Evolutionary conservation across 2,797 vertebrate genomes (phyloP).

Genomic region (Crocidura indochinensis): DNA sequence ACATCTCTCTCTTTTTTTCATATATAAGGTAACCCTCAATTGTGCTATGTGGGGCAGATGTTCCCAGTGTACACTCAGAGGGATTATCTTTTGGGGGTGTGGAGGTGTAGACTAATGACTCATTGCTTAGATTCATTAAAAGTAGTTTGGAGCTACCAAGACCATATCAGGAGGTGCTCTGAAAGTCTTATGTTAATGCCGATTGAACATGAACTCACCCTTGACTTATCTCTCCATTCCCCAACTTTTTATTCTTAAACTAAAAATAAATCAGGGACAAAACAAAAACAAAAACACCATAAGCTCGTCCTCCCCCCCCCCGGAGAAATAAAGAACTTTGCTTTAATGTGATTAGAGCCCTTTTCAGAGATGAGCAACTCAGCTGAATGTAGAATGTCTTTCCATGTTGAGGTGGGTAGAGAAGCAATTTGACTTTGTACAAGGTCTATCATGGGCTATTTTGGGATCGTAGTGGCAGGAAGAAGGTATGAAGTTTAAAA

Average conservation of each 20-base stretch:
- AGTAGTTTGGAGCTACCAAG: background rate
- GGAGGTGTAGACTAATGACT: too few relatives aligned
- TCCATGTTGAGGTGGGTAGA: background rate
- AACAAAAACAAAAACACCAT: background rate
- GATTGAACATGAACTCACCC: too few relatives aligned
- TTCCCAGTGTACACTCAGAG: too few relatives aligned
- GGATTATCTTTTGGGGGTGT: too few relatives aligned
- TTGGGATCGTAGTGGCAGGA: background rate
- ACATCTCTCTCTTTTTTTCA: too few relatives aligned
- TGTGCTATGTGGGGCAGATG: too few relatives aligned
- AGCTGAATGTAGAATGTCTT: background rate
- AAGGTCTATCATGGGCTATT: background rate
- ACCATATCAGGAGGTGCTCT: background rate
- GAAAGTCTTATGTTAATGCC: too few relatives aligned
- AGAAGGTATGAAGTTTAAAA: background rate
- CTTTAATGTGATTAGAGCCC: background rate
- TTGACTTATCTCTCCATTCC: too few relatives aligned
- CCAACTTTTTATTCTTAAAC: constrained; percentile 35
- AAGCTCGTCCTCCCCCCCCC: background rate
- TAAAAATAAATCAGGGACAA: constrained; percentile 1
- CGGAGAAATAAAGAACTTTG: background rate
- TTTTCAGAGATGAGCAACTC: background rate
- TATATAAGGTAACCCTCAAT: too few relatives aligned
- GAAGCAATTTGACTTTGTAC: background rate
- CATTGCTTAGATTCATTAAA: too few relatives aligned